Evolutionary conservation across 1,140 invertebrate genomes (phyloP).

Genomic region (Sycobia sp.): DNA sequence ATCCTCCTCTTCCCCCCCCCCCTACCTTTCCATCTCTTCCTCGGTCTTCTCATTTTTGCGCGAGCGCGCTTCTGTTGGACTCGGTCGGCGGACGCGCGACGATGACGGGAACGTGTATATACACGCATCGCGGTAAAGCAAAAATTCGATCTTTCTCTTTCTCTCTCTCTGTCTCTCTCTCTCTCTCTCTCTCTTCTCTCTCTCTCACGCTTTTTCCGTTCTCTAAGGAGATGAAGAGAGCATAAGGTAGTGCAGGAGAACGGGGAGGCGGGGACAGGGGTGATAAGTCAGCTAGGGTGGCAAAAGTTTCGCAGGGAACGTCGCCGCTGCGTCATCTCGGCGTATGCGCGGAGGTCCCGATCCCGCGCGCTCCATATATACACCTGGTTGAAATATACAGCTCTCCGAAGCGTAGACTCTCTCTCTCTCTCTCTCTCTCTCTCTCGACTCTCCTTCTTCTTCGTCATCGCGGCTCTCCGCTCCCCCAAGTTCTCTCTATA

Average conservation of each 20-base stretch:
- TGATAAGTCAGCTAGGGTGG: conserved; percentile 5
- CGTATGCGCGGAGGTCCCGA: not conserved
- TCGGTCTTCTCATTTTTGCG: conserved; percentile 34
- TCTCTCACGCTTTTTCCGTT: not conserved
- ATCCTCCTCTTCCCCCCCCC: no score
- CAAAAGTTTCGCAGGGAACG: conserved; percentile 6
- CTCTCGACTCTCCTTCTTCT: no score
- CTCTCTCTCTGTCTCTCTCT: not conserved
- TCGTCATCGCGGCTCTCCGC: not conserved
- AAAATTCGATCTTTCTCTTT: no score
- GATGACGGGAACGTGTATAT: conserved; percentile 21
- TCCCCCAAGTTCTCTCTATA: conserved; percentile 9
- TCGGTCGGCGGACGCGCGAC: conserved; percentile 27
- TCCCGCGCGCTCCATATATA: no score
- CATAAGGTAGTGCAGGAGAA: no score
- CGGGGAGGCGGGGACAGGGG: no score
- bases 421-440: no score
- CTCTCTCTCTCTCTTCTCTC: not conserved
- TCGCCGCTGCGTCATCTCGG: not conserved
- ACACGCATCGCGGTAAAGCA: not conserved
- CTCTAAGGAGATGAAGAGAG: conserved; percentile 1
- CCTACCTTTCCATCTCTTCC: conserved; percentile 31
- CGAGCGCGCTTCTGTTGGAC: conserved; percentile 26
- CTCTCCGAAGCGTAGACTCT: no score
- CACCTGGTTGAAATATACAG: conserved; percentile 6